Evolutionary conservation across 2,888 invertebrate genomes (phyloP).

Genomic region (Torymus auratus): DNA sequence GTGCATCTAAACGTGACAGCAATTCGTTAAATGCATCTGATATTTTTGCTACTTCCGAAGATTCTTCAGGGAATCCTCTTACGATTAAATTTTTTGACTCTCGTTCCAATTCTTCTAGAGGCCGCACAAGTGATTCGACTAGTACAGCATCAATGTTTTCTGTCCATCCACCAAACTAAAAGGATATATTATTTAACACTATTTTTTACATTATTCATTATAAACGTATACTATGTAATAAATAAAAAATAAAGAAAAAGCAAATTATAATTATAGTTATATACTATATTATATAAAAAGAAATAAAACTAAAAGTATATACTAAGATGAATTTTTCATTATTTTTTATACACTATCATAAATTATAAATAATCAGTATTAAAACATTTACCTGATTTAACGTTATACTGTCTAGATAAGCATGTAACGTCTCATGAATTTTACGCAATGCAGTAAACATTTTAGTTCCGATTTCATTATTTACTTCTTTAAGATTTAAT

Average conservation of each 20-base stretch:
- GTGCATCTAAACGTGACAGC: slow-evolving; percentile 66
- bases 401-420: slow-evolving; percentile 63
- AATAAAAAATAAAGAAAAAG: not conserved
- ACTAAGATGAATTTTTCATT: too few relatives aligned
- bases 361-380: not conserved
- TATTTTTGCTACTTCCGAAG: slow-evolving; percentile 59
- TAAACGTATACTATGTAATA: not conserved
- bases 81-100: slow-evolving; percentile 52
- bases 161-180: slow-evolving; percentile 63
- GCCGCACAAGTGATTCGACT: slow-evolving; percentile 70
- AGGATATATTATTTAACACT: slow-evolving; percentile 1
- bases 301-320: too few relatives aligned
- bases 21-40: slow-evolving; percentile 66
- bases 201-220: not conserved
- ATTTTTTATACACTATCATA: too few relatives aligned
- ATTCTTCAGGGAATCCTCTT: slow-evolving; percentile 39
- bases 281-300: too few relatives aligned
- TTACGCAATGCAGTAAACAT: slow-evolving; percentile 56
- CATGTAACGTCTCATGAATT: slow-evolving; percentile 60
- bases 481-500: slow-evolving; percentile 21
- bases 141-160: slow-evolving; percentile 72
- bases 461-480: slow-evolving; percentile 41
- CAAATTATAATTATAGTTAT: not conserved
- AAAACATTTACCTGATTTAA: slow-evolving; percentile 62
- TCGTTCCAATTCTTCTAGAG: slow-evolving; percentile 67